Conservation (phyloP, 1,140 invertebrate genomes). For the fruit fly (Drosophila melanogaster) region Release_6_plus_ISO1_MT NT_037436.4:10057001-10057500, state of each 20-base stretch:
- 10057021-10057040: constrained; percentile 41
- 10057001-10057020: constrained; percentile 53
- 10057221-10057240: too few species aligned
- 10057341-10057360: too few species aligned
- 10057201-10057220: too few species aligned
- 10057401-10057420: not conserved
- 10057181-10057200: too few species aligned
- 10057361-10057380: not conserved
- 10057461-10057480: not conserved
- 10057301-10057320: too few species aligned
- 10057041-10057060: constrained; percentile 23
- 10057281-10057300: too few species aligned
- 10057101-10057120: constrained; percentile 26
- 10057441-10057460: not conserved
- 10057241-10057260: too few species aligned
- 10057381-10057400: not conserved
- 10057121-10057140: not conserved
- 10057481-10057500: constrained; percentile 53
- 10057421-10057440: constrained; percentile 25
- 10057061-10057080: constrained; percentile 8
- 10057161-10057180: not conserved
- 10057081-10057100: constrained; percentile 35
- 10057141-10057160: not conserved
- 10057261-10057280: too few species aligned
- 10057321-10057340: too few species aligned